Conservation (phyloP, 1,140 invertebrate species). For the Papilio helenus region DNA sequence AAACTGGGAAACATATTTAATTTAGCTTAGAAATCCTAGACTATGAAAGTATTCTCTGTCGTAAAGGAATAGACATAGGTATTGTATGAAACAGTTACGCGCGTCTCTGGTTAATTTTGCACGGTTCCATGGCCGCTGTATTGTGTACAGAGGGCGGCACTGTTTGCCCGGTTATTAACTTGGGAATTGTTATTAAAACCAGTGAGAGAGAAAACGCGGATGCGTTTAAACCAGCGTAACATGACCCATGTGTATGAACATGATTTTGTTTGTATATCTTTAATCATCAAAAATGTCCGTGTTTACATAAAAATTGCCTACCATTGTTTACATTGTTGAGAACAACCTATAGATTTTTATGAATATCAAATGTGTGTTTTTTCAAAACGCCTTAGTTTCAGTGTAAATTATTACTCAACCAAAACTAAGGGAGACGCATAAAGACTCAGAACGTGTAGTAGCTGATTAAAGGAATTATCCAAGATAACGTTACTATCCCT, state of each 20-base stretch:
- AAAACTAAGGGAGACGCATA: too few relatives aligned
- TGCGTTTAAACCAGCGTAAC: conserved; percentile 2
- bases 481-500: background rate
- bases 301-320: conserved; percentile 1
- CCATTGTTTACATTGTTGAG: background rate
- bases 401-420: too few relatives aligned
- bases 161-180: conserved; percentile 66
- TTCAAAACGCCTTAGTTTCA: too few relatives aligned
- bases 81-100: conserved; percentile 29
- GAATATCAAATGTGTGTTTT: too few relatives aligned
- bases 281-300: conserved; percentile 25
- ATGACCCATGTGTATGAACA: background rate
- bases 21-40: background rate
- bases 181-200: conserved; percentile 70
- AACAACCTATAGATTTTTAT: background rate
- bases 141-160: conserved; percentile 60
- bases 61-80: conserved; percentile 12
- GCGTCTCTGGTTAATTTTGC: conserved; percentile 60
- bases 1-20: background rate
- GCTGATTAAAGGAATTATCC: background rate
- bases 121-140: conserved; percentile 53
- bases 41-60: conserved; percentile 11
- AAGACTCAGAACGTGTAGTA: too few relatives aligned
- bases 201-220: conserved; percentile 39
- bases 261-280: conserved; percentile 38